Conservation (phyloP, 2,797 vertebrate genomes). For the Hirundo rustica region DNA sequence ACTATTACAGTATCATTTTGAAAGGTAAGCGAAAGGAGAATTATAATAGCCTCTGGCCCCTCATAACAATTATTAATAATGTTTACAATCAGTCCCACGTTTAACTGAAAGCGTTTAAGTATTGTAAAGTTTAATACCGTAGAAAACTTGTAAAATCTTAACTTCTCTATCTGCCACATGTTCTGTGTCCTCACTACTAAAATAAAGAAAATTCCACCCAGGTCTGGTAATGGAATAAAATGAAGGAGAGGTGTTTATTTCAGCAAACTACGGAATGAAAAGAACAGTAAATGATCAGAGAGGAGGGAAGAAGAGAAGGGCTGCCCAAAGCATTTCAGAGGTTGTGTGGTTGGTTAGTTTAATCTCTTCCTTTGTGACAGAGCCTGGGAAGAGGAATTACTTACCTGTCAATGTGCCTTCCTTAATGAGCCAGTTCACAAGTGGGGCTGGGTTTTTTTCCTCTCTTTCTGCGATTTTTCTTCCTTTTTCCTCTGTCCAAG, state of each 20-base stretch:
- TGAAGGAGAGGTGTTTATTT: neutral
- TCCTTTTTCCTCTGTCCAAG: constrained; percentile 57
- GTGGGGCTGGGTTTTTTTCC: constrained; percentile 34
- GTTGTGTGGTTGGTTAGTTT: constrained; percentile 35
- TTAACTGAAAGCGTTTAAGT: neutral
- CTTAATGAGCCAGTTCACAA: constrained; percentile 63
- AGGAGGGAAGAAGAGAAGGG: neutral
- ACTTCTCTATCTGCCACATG: neutral
- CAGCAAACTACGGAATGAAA: neutral
- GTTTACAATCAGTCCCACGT: neutral
- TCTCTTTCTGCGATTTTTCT: constrained; percentile 34
- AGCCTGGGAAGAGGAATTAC: constrained; percentile 59
- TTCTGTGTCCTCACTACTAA: neutral
- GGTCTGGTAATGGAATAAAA: neutral
- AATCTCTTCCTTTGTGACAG: constrained; percentile 54
- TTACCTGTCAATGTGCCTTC: constrained; percentile 64
- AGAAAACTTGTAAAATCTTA: neutral
- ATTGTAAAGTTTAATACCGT: neutral
- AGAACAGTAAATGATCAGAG: constrained; percentile 12
- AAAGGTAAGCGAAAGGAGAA: neutral
- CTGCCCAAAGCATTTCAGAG: constrained; percentile 28
- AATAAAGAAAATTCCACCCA: neutral
- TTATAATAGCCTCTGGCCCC: neutral
- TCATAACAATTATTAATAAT: neutral
- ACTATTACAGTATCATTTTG: neutral